Evolutionary conservation across 2,888 invertebrate genomes (phyloP), one percentile per base, ranked within the genome.

Genomic region (Lypha dubia): DNA sequence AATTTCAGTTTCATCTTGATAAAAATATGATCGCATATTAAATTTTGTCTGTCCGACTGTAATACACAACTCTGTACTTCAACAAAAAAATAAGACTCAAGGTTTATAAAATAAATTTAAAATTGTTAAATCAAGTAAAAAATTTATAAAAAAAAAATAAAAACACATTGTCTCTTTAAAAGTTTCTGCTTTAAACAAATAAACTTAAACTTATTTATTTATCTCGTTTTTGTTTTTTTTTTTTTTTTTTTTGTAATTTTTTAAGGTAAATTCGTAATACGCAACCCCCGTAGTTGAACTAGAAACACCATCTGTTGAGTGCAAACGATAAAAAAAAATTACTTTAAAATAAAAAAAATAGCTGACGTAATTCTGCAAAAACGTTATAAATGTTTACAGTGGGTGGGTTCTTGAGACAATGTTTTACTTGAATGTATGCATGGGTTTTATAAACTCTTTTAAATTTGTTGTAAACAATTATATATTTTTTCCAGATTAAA

Each of bases 341-440:
- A 11, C n/a, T 46, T 75, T 17, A 28, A 56, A 80, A 73, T 20
- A 62, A 28, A 60, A 22, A 60, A 73, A 8, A 65, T 7, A 58
- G 68, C 77, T 84, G 81, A 84, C 84, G 84, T 84, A 84, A 84
- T 84, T 74, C 74, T 44, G 81, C 77, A 74, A 79, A 79, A 74
- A 81, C 67, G 35, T 76, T 63, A 76, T 13, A 74, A 65, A 28
- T 22, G 7, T 46, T 63, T 65, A 79, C 77, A 68, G 79, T 83
- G 73, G 77, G 46, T n/a, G 11, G n/a, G 5, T n/a, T n/a, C n/a
- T n/a, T 63, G 2, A 20, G 20, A 32, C 3, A 51, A n/a, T 24
- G 15, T 71, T 4, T 35, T n/a, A n/a, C n/a, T 24, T 15, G 24
- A 28, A 28, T 28, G 28, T 28, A 28, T 28, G 28, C 2, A 5